phyloP scores from a whole-genome alignment of 2,113 vertebrate species.

The Carollia perspicillata region DNA sequence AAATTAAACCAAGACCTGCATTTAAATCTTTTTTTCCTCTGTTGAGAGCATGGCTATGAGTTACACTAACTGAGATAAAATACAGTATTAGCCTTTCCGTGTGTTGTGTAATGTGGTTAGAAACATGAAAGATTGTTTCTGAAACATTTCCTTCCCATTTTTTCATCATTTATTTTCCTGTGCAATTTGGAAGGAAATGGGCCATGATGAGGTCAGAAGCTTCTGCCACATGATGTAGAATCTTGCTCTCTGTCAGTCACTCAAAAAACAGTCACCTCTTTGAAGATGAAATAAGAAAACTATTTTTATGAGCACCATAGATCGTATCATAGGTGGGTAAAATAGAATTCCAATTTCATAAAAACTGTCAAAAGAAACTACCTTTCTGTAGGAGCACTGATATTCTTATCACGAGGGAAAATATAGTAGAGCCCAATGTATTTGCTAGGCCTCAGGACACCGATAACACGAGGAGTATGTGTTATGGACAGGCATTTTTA shows the following conservation, averaged over 20 bases:
- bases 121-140: conserved; percentile 76
- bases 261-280: conserved; percentile 71
- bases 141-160: conserved; percentile 78
- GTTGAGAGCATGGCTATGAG: conserved; percentile 70
- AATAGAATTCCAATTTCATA: conserved; percentile 58
- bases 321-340: conserved; percentile 37
- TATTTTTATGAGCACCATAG: conserved; percentile 64
- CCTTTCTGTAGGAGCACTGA: background rate
- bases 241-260: conserved; percentile 72
- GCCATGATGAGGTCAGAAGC: conserved; percentile 67
- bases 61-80: conserved; percentile 78
- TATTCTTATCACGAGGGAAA: background rate
- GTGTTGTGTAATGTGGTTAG: conserved; percentile 76
- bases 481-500: background rate
- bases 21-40: conserved; percentile 72
- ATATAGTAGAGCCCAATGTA: background rate
- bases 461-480: background rate
- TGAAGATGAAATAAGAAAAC: conserved; percentile 67
- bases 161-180: conserved; percentile 78
- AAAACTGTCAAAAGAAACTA: conserved; percentile 52
- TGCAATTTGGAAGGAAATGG: conserved; percentile 80
- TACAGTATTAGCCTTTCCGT: conserved; percentile 72
- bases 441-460: background rate
- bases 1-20: conserved; percentile 82
- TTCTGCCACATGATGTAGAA: conserved; percentile 70